Evolutionary conservation across 2,113 vertebrate genomes (phyloP).

Genomic region (Regulus satrapa): DNA sequence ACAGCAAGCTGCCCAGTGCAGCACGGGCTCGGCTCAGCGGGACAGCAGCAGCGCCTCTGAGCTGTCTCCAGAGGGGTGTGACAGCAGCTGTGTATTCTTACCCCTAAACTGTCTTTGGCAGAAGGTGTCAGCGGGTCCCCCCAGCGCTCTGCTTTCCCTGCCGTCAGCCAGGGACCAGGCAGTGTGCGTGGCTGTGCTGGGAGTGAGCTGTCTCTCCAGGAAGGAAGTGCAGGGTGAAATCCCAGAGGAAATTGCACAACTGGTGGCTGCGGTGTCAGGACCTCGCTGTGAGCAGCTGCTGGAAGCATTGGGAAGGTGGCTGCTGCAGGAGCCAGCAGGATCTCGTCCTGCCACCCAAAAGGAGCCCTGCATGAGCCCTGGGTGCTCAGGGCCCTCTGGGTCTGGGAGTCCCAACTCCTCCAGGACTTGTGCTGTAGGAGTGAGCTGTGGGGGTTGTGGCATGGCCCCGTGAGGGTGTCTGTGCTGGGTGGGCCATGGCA

Average conservation of each 20-base stretch:
- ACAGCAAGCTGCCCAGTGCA: rapidly evolving
- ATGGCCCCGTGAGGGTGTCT: neutral
- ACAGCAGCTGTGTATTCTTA: neutral
- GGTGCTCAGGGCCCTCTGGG: neutral
- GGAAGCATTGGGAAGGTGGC: neutral
- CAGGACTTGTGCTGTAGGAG: rapidly evolving
- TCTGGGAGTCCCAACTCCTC: neutral
- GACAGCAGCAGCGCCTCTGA: rapidly evolving
- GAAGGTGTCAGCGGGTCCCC: neutral
- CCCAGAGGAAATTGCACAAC: slow-evolving; percentile 54
- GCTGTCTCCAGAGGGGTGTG: neutral
- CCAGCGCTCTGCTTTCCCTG: neutral
- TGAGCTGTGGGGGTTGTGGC: neutral
- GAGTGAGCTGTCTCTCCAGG: neutral
- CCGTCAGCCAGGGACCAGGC: neutral
- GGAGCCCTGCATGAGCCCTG: rapidly evolving
- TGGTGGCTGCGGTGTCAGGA: neutral
- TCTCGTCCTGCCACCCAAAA: neutral
- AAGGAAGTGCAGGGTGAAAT: neutral
- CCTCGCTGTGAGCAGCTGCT: neutral
- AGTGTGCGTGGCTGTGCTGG: rapidly evolving
- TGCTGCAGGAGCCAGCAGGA: rapidly evolving
- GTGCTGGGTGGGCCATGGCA: rapidly evolving
- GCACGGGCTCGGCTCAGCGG: rapidly evolving
- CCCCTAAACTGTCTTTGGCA: neutral